These are phyloP conservation scores for Eledone cirrhosa DNA, from an alignment of 2,888 invertebrate genomes.

Conservation along the genomic window DNA sequence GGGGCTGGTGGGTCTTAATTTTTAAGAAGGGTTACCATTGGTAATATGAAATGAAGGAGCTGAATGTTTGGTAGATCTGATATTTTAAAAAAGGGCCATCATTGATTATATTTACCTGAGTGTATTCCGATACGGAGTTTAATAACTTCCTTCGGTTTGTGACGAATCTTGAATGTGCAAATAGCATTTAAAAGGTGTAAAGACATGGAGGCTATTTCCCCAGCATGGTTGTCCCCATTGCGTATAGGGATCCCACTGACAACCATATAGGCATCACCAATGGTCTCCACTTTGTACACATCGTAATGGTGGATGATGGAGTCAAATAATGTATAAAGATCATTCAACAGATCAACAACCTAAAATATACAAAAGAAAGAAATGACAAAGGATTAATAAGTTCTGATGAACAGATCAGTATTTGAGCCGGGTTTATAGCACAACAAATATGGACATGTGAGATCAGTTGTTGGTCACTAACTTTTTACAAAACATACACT, in stretches of 20 bases:
- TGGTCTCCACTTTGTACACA: conserved; percentile 87
- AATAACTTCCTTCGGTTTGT: conserved; percentile 57
- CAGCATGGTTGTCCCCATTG: conserved; percentile 63
- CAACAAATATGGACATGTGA: background rate
- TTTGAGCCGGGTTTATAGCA: background rate
- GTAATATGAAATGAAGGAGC: too few relatives aligned
- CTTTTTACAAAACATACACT: too few relatives aligned
- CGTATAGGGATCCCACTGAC: conserved; percentile 63
- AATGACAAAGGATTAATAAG: background rate
- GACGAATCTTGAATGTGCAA: conserved; percentile 57
- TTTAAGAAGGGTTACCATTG: too few relatives aligned
- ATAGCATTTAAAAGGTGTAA: conserved; percentile 61
- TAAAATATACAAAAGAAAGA: background rate
- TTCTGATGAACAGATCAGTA: background rate
- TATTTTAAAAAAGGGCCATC: background rate
- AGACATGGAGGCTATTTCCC: conserved; percentile 66
- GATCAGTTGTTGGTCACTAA: background rate
- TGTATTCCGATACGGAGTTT: conserved; percentile 64
- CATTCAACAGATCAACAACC: conserved; percentile 73
- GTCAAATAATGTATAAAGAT: conserved; percentile 96
- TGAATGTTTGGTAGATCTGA: too few relatives aligned
- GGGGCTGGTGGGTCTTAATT: too few relatives aligned
- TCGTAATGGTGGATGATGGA: conserved; percentile 94
- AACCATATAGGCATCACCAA: conserved; percentile 65
- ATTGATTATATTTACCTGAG: conserved; percentile 50